phyloP scores from a whole-genome alignment of 2,797 vertebrate species.

The Sparus aurata region DNA sequence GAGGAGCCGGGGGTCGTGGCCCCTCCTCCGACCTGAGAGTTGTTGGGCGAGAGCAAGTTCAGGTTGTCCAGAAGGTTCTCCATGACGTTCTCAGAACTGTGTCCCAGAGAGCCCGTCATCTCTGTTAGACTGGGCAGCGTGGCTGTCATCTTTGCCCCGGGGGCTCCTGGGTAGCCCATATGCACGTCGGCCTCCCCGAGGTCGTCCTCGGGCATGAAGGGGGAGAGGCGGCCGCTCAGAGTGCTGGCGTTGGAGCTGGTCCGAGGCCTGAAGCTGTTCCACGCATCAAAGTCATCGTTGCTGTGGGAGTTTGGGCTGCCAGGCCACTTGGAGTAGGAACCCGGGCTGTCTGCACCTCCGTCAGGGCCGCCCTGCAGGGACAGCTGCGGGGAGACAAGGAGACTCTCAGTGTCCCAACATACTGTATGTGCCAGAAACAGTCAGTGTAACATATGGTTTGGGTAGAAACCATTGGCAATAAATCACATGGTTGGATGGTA shows the following conservation, averaged over 20 bases:
- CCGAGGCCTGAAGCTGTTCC: slow-evolving; percentile 96
- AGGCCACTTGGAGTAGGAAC: slow-evolving; percentile 97
- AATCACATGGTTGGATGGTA: background rate
- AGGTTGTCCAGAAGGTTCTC: slow-evolving; percentile 98
- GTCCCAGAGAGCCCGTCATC: slow-evolving; percentile 91
- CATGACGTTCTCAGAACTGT: slow-evolving; percentile 93
- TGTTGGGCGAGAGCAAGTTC: slow-evolving; percentile 96
- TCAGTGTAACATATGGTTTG: slow-evolving; percentile 18
- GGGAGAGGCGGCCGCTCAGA: slow-evolving; percentile 95
- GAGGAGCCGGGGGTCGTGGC: slow-evolving; percentile 90
- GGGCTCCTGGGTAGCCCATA: slow-evolving; percentile 92
- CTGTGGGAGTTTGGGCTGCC: slow-evolving; percentile 98
- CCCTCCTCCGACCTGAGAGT: slow-evolving; percentile 87
- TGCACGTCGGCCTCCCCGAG: slow-evolving; percentile 94
- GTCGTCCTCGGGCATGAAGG: slow-evolving; percentile 97
- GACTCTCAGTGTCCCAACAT: slow-evolving; percentile 29
- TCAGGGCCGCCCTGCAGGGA: slow-evolving; percentile 94
- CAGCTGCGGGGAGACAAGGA: slow-evolving; percentile 73
- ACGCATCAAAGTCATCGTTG: slow-evolving; percentile 97
- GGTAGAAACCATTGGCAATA: background rate
- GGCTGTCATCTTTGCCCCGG: slow-evolving; percentile 93
- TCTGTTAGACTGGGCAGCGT: slow-evolving; percentile 97
- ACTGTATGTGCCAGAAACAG: slow-evolving; percentile 10
- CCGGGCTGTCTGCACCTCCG: slow-evolving; percentile 92
- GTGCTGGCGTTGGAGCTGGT: slow-evolving; percentile 98